Evolutionary conservation across 2,113 vertebrate species (phyloP), one percentile per base, ranked within the genome.

Genomic region (Phrynosoma blainvillii): DNA sequence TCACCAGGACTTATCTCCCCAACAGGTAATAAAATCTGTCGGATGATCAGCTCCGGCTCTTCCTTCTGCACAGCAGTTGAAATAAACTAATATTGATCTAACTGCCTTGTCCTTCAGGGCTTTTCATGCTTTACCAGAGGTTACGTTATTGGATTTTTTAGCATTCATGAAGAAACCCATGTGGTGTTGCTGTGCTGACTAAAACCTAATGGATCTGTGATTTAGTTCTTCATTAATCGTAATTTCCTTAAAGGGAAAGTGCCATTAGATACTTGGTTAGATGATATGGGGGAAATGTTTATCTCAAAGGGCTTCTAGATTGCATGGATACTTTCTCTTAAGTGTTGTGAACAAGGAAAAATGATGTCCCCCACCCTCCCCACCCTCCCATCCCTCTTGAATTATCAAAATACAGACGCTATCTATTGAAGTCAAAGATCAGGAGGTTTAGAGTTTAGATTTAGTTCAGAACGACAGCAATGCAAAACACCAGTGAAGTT

Each of bases 1-100:
- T 98, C 98, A 36, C 97, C 97, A 93, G 98, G 97, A 95, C 96
- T 99, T 94, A 98, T 99, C 93, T 98, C 98, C 78, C 97, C 98
- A 2, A 97, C 98, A 96, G 98, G 98, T 99, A 97, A 97, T 93
- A 95, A 96, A 95, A 95, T 83, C 91, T 92, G 89, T 95, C 88
- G 89, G 77, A 91, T 95, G 89, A 93, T 95, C 92, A 91, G 83
- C 85, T 65, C 94, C 92, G 85, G 93, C 91, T 94, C 94, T 95
- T 93, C 88, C 84, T 92, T 85, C 92, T 89, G 86, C 85, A 89
- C 88, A 93, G 93, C 93, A 94, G 95, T 95, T 96, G 94, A 96
- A 97, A 97, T 97, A 96, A 97, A 96, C 95, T 95, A 94, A 94
- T 97, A 98, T 97, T 97, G 96, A 97, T 97, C 95, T 92, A 90